phyloP scores from a whole-genome alignment of 2,113 vertebrate species.

The Carlito syrichta region DNA sequence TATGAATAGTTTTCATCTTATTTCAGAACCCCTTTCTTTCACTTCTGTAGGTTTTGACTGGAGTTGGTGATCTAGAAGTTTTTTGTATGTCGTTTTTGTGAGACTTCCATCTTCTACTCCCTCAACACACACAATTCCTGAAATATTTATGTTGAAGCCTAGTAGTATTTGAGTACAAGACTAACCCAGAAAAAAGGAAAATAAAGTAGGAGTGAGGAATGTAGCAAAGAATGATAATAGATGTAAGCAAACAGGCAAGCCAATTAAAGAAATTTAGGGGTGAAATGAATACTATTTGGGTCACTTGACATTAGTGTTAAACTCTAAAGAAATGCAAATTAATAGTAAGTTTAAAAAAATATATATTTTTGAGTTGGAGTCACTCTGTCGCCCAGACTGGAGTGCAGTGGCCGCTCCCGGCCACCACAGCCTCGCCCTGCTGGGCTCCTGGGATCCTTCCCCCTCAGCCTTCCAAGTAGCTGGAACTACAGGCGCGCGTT shows the following conservation, averaged over 20 bases:
- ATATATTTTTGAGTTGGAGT: too few relatives aligned
- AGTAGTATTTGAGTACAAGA: background rate
- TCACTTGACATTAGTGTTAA: background rate
- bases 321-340: background rate
- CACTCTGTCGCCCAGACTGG: too few relatives aligned
- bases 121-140: background rate
- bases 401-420: too few relatives aligned
- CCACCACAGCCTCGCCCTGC: too few relatives aligned
- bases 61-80: background rate
- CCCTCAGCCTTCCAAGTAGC: too few relatives aligned
- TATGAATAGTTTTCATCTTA: background rate
- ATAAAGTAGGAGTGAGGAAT: background rate
- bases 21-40: background rate
- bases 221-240: background rate
- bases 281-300: background rate
- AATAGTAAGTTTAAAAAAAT: background rate
- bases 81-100: background rate
- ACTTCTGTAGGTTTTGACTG: background rate
- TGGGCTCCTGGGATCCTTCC: too few relatives aligned
- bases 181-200: background rate
- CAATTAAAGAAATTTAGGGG: background rate
- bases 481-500: too few relatives aligned
- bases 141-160: conserved; percentile 19
- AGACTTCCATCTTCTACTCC: background rate
- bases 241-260: background rate